These are phyloP conservation scores for Setophaga coronata DNA, from an alignment of 2,113 vertebrate genomes.

Conservation along the genomic window DNA sequence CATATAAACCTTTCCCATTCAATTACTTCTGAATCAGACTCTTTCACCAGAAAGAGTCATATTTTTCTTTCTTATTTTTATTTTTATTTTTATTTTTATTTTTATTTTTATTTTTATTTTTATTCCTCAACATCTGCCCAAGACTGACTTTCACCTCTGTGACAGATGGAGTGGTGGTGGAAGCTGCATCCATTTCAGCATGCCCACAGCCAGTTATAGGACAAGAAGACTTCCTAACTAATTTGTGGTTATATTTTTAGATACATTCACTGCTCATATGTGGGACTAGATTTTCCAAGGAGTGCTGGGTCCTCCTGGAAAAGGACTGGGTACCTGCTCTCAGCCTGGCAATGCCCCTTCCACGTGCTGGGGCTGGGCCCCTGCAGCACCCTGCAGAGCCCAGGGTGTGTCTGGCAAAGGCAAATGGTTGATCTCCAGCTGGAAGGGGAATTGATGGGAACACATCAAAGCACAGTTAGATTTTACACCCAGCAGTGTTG, in stretches of 20 bases:
- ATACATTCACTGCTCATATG: background rate
- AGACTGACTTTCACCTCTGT: background rate
- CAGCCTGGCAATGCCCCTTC: background rate
- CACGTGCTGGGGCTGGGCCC: accelerated
- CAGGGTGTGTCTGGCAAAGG: background rate
- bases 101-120: background rate
- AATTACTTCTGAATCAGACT: background rate
- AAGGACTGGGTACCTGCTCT: background rate
- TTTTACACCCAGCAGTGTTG: accelerated
- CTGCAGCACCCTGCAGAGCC: background rate
- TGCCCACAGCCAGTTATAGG: accelerated
- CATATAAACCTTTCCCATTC: background rate
- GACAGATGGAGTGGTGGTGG: background rate
- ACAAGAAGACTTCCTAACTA: background rate
- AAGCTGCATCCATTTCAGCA: background rate
- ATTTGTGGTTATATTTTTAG: background rate
- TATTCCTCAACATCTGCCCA: accelerated
- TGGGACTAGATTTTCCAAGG: background rate
- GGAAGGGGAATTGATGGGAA: background rate
- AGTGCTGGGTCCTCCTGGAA: background rate
- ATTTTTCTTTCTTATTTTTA: background rate
- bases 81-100: background rate
- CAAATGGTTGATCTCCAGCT: background rate
- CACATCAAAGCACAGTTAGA: background rate
- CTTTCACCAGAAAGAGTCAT: background rate